Evolutionary conservation across 1,140 invertebrate species (phyloP).

Genomic region (Caenorhabditis latens): DNA sequence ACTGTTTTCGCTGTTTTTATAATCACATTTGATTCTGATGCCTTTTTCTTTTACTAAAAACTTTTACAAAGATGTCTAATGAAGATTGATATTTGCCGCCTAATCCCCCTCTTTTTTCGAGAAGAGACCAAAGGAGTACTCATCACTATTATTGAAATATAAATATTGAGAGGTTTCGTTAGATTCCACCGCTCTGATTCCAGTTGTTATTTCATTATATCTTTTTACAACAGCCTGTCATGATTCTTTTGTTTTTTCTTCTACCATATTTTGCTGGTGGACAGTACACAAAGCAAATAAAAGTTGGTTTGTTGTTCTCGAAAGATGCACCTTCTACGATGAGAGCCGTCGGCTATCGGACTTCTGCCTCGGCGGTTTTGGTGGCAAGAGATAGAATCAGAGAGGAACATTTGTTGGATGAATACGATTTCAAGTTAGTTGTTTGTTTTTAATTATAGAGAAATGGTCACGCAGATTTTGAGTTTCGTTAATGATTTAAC

Average conservation of each 20-base stretch:
- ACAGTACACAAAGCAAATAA: not conserved
- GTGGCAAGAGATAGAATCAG: constrained; percentile 22
- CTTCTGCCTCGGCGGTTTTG: constrained; percentile 26
- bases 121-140: not conserved
- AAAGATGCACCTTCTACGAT: not conserved
- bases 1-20: not conserved
- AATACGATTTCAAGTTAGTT: constrained; percentile 33
- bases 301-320: constrained; percentile 25
- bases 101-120: not conserved
- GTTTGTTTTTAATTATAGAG: not conserved
- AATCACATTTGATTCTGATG: not conserved
- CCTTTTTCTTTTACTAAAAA: not conserved
- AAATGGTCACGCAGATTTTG: too few relatives aligned
- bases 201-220: not conserved
- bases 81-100: constrained; percentile 7
- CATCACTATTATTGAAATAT: not conserved
- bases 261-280: not conserved
- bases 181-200: not conserved
- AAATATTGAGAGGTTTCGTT: constrained; percentile 26
- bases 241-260: not conserved
- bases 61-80: not conserved
- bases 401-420: constrained; percentile 3
- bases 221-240: not conserved
- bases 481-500: too few relatives aligned
- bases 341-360: constrained; percentile 31